Base-by-base conservation (phyloP, 1,140 invertebrate genomes). In the Brachionus paranguensis region DNA sequence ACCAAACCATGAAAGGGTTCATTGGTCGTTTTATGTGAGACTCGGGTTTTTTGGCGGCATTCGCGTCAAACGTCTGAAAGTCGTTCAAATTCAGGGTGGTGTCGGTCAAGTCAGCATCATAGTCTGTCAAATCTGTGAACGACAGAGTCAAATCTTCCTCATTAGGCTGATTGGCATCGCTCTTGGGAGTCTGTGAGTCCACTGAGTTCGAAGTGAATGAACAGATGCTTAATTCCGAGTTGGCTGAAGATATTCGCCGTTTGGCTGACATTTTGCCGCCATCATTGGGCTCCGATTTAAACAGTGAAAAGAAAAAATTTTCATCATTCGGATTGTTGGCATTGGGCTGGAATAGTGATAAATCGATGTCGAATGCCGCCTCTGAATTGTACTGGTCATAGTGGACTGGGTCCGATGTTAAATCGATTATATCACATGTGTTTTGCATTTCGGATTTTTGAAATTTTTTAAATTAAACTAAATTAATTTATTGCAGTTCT, bases 11-110 rank as follows among this genome's bases (percentile, higher is more conserved):
- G 86, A 90, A 99, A 0, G 97, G 97, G 89, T 99, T 99, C 96
- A 98, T 98, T 27, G 97, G 97, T 87, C 97, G 91, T 87, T 99
- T 99, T 87, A 99, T 96, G 43, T 76, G 72, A 5, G 72, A 50
- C 10, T 50, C 45, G 7, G 20, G 20, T 29, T 76, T 50, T 29
- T 76, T 76, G 17, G 20, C 6, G n/a, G 33, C 14, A 27, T 10
- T 41, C 14, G 12, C 33, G 10, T 45, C 41, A 43, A 17, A 7
- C 11, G 3, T 74, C 41, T 50, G 68, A 17, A 76, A 76, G 47
- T 76, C 72, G 20, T 76, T 76, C 14, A 76, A 50, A 53, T 76
- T 76, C 0, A 50, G 27, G 27, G 45, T 76, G 20, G 72, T 50
- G 47, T 76, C 72, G 47, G 72, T 76, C 45, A 50, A 50, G 47